Base-by-base conservation (phyloP, 2,888 invertebrate species). In the Eristalis intricaria region DNA sequence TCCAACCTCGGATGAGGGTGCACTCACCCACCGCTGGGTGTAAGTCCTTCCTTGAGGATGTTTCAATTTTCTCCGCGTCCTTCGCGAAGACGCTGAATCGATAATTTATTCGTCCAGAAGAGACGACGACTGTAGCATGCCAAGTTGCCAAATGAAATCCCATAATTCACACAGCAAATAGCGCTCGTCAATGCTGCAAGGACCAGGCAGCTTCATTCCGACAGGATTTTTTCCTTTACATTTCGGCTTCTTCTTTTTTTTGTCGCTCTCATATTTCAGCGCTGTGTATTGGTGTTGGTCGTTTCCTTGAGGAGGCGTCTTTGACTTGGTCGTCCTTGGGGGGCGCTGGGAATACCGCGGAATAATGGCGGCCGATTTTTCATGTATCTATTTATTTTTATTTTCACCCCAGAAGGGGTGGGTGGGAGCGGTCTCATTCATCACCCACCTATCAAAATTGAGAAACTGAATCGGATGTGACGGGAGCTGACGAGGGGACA, bases 361-460 rank as follows among this genome's bases (percentile, higher is more conserved):
- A 79, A 87, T 87, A 84, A 87, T 87, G 87, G 87, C 84, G 79
- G 87, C 87, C 75, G 79, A 84, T 79, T 87, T 87, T 84, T 68
- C 84, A 63, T 84, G 79, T 84, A 78, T 87, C 75, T 79, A 64
- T 76, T 79, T 71, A 80, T 85, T 81, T 77, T 76, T 65, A 63
- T 66, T 61, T 70, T 38, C 35, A 13, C 23, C 10, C 38, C 19
- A 65, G 43, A 64, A 56, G 1, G 8, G 32, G 69, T 43, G 69
- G 63, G 69, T 73, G 68, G 68, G 26, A 66, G 23, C 23, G 29
- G n/a, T 35, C 29, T 15, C 61, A 61, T 19, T 35, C 22, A 15
- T 15, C 50, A 19, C 50, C 74, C 58, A 38, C 23, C 65, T 43
- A 71, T 38, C 70, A 64, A n/a, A 71, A 71, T 23, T 58, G 66